Evolutionary conservation across 2,888 invertebrate species (phyloP), one percentile per base, ranked within the genome.

Genomic region (Archips xylosteana): DNA sequence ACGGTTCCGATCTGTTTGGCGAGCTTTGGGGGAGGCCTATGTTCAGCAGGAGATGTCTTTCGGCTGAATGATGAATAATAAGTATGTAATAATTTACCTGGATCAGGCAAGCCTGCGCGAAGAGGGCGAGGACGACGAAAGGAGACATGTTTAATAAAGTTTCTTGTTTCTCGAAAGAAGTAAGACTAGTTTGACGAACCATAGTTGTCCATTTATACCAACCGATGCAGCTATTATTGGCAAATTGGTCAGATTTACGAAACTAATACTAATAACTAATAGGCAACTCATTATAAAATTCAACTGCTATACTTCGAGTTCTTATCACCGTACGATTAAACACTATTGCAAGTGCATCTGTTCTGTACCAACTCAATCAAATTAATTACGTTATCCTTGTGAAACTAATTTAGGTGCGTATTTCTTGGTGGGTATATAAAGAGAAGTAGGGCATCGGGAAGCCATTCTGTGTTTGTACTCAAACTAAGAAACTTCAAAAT

Each of bases 81-180:
- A n/a, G n/a, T n/a, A n/a, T n/a, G n/a, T n/a, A n/a, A n/a, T n/a
- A n/a, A n/a, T 57, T 64, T 64, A 73, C 73, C 73, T 73, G 73
- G 34, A 73, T 63, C 23, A 73, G 13, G 34, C 68, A 73, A 47
- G 59, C 15, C 64, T 73, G 68, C 8, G 39, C 49, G 64, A 62
- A 64, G 54, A 73, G 57, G 42, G 49, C 68, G 2, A 73, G 5
- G 8, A 64, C 59, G 1, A 13, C 12, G 12, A 60, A 63, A 5
- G 73, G 63, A 69, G 73, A 73, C 73, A 73, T 68, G 23, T 15
- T 64, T 15, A 59, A 13, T 9, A 13, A 36, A 42, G n/a, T n/a
- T n/a, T 47, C 60, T 54, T 66, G 45, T 45, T 42, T 23, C 57
- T 59, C 45, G 23, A 34, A 15, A 47, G 65, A 12, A 66, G 49